Conservation (phyloP, 2,888 invertebrate species). For the Cephus sareptanus region DNA sequence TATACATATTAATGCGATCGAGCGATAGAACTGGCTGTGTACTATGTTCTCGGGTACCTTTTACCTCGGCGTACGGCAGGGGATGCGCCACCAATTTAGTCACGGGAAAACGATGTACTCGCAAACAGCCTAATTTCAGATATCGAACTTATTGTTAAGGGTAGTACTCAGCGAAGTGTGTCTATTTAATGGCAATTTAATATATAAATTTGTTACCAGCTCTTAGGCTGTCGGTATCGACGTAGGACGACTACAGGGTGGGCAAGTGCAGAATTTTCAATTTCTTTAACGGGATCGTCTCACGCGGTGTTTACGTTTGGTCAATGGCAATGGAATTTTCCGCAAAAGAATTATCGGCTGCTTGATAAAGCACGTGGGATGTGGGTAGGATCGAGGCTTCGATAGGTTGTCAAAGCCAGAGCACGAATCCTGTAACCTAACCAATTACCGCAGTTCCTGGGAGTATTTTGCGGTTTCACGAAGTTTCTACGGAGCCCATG, state of each 20-base stretch:
- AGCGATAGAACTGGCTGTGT: constrained; percentile 25
- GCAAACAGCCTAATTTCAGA: neutral
- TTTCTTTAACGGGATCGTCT: neutral
- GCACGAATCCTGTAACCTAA: constrained; percentile 21
- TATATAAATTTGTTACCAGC: neutral
- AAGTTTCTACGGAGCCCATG: constrained; percentile 12
- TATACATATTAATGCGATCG: constrained; percentile 43
- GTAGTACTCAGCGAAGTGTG: neutral
- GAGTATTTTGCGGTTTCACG: constrained; percentile 28
- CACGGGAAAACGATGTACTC: neutral
- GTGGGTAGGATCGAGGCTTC: neutral
- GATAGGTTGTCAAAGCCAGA: neutral
- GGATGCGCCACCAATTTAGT: neutral
- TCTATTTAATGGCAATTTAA: neutral
- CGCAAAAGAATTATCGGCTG: neutral
- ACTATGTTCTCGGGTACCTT: neutral
- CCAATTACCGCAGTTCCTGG: constrained; percentile 38
- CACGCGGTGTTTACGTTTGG: neutral
- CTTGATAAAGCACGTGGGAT: neutral
- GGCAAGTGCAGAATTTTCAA: neutral
- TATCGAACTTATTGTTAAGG: neutral
- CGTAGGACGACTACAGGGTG: neutral
- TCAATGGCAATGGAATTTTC: neutral
- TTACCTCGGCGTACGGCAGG: neutral
- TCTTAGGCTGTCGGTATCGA: neutral